These are phyloP conservation scores for Anoplius nigerrimus DNA, from an alignment of 2,888 invertebrate species.

Conservation along the genomic window DNA sequence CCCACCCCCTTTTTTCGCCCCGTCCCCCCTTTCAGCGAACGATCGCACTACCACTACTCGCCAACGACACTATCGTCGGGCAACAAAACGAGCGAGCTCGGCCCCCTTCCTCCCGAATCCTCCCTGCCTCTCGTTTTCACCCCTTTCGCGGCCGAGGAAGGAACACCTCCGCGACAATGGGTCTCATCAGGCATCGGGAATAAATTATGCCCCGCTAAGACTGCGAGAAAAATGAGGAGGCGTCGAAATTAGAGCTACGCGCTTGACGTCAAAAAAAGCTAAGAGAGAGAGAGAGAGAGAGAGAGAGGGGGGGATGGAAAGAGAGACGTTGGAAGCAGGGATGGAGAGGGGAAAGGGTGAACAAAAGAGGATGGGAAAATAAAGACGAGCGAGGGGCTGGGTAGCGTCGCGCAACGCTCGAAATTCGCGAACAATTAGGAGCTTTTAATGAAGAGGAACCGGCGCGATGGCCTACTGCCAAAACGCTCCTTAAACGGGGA, in stretches of 20 bases:
- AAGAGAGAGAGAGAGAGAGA: background rate
- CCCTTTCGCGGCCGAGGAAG: constrained; percentile 35
- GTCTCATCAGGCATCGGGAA: constrained; percentile 70
- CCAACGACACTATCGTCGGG: too few species aligned
- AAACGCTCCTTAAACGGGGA: too few species aligned
- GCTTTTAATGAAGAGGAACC: too few species aligned
- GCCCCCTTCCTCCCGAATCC: constrained; percentile 31
- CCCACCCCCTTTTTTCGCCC: constrained; percentile 27
- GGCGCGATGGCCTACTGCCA: too few species aligned
- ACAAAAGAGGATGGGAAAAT: too few species aligned
- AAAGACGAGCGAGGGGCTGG: too few species aligned
- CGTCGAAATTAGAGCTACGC: constrained; percentile 43
- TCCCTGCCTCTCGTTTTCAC: constrained; percentile 46
- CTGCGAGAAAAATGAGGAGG: constrained; percentile 63
- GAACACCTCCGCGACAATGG: constrained; percentile 62
- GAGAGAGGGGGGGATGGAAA: background rate
- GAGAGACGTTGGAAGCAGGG: too few species aligned
- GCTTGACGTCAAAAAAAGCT: background rate
- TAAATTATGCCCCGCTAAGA: constrained; percentile 64
- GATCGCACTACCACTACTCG: too few species aligned
- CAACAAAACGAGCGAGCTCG: constrained; percentile 12
- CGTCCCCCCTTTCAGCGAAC: constrained; percentile 14
- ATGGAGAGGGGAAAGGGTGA: too few species aligned
- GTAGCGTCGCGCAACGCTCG: too few species aligned
- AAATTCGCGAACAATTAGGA: too few species aligned